Evolutionary conservation across 2,797 vertebrate species (phyloP).

Genomic region (Pseudomugil tenellus): DNA sequence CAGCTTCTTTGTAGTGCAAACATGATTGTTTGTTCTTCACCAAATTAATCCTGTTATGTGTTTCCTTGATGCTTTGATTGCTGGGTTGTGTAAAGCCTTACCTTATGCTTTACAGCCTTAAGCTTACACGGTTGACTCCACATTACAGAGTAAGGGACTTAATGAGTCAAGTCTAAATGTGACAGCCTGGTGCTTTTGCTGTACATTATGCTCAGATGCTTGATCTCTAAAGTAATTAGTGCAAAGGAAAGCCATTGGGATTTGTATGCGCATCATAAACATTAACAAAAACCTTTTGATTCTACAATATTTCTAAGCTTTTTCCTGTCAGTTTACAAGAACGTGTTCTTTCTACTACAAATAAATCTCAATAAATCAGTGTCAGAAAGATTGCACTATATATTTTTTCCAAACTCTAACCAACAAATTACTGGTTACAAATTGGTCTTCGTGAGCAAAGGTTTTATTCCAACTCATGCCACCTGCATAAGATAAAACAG

Average conservation of each 20-base stretch:
- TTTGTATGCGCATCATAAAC: neutral
- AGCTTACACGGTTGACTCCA: slow-evolving; percentile 18
- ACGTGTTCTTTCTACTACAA: neutral
- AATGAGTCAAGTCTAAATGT: slow-evolving; percentile 27
- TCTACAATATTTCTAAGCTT: neutral
- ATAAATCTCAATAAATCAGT: neutral
- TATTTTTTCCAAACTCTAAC: neutral
- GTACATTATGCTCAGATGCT: neutral
- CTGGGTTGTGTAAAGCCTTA: slow-evolving; percentile 11
- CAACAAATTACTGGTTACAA: neutral
- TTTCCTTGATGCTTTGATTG: slow-evolving; percentile 22
- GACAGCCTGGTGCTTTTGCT: slow-evolving; percentile 19
- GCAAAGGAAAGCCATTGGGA: neutral
- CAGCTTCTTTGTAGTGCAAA: slow-evolving; percentile 8
- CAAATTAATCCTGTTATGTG: neutral
- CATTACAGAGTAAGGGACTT: slow-evolving; percentile 20
- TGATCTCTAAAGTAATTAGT: slow-evolving; percentile 13
- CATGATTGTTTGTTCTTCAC: slow-evolving; percentile 2
- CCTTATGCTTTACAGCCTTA: slow-evolving; percentile 17
- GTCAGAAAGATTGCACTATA: too few relatives aligned
- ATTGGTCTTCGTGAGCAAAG: too few relatives aligned
- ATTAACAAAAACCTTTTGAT: neutral
- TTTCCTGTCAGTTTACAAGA: neutral
- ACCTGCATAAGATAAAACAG: neutral
- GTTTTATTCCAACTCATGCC: neutral